Base-by-base conservation (phyloP, 2,113 vertebrate genomes). In the Misgurnus anguillicaudatus region DNA sequence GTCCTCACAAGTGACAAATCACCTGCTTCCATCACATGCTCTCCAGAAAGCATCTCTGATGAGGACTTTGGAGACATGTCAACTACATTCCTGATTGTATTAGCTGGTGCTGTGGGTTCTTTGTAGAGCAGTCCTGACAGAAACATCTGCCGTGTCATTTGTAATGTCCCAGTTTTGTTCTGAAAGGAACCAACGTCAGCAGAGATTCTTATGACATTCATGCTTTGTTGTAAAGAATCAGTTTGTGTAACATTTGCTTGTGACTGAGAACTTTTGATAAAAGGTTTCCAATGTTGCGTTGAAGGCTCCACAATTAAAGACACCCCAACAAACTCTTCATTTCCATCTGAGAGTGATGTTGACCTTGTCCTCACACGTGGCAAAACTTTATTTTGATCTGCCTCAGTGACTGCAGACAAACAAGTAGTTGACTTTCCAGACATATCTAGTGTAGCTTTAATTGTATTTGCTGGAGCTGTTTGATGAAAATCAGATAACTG, bases 51-150 rank as follows among this genome's bases (percentile, higher is more conserved):
- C 53, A n/a, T 48, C 70, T 78, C 85, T 53, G 80, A 80, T 10
- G 68, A 75, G 36, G 57, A 14, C 51, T 81, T 85, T 77, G 80
- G 76, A 62, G 90, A 92, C 91, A 92, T 92, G 65, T 92, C 91
- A 10, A 92, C 61, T 57, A 67, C 41, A 16, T 47, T 24, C 57
- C 16, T 81, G 17, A 69, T 62, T 19, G 58, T 75, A 55, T 75
- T 84, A 39, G 68, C 78, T 47, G 82, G 78, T 77, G 78, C 55
- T 67, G 78, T 61, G 6, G 58, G 66, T 55, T 31, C n/a, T 53
- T 13, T 62, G 47, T 6, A 6, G 11, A 6, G 11, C 5, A 47
- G 38, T 48, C 58, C 38, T 75, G 45, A 63, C 61, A 60, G 3
- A 73, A 38, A 58, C 24, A 58, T 21, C 36, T 75, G 58, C 5